These are phyloP conservation scores for Drosophila elegans DNA, from an alignment of 1,140 invertebrate species.

Conservation along the genomic window DNA sequence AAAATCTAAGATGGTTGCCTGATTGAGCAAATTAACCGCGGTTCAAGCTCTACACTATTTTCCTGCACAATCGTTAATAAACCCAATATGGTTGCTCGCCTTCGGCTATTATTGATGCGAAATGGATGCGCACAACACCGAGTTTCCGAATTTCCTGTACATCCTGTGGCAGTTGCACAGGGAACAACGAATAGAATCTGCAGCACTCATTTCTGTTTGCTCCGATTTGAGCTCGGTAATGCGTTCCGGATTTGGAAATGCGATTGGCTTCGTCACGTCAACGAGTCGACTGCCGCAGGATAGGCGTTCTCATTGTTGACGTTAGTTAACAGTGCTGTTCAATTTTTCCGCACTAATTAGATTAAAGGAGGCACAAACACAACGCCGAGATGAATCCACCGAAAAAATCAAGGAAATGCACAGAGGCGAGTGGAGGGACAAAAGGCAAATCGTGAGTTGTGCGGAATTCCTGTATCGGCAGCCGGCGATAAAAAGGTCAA, in stretches of 20 bases:
- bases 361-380: constrained; percentile 63
- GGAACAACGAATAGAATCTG: constrained; percentile 6
- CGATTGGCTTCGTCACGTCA: constrained; percentile 56
- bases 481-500: constrained; percentile 74
- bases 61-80: constrained; percentile 3
- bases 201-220: constrained; percentile 27
- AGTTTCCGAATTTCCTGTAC: constrained; percentile 23
- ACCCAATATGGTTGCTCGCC: constrained; percentile 9
- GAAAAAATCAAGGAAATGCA: constrained; percentile 36
- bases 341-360: constrained; percentile 80
- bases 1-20: too few relatives aligned
- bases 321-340: constrained; percentile 73
- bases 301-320: constrained; percentile 53
- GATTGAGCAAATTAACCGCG: too few relatives aligned
- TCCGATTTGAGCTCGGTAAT: constrained; percentile 18
- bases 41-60: too few relatives aligned
- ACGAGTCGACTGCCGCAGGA: constrained; percentile 47
- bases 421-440: constrained; percentile 13
- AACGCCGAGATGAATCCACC: constrained; percentile 31
- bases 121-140: constrained; percentile 36
- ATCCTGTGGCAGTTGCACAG: constrained; percentile 36
- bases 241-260: constrained; percentile 53
- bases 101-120: constrained; percentile 16
- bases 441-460: constrained; percentile 52
- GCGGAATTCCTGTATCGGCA: constrained; percentile 59